Percentiles rank a stretch among this genome's conserved stretches.
Evolutionary conservation across 2,797 vertebrate genomes (phyloP).

Genomic region (Sebastes alutus): DNA sequence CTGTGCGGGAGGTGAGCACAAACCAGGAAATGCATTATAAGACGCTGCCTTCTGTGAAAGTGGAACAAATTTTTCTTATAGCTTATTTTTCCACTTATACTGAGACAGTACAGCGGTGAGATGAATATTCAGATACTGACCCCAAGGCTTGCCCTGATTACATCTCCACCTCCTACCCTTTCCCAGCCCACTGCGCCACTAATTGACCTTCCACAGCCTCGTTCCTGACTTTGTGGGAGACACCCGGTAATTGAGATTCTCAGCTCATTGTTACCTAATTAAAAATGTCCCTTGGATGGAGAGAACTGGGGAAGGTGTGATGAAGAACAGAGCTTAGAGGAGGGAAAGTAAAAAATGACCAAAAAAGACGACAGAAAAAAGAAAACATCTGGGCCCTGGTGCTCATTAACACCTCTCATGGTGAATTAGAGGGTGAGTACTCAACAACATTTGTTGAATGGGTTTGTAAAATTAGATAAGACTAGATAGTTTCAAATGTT

Average conservation of each 20-base stretch:
- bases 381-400: constrained; percentile 35
- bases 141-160: constrained; percentile 5
- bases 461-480: background rate
- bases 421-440: background rate
- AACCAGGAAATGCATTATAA: constrained; percentile 9
- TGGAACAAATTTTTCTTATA: background rate
- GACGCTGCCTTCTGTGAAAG: background rate
- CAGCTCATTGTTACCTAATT: constrained; percentile 71
- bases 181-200: background rate
- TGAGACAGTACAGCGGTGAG: background rate
- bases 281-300: constrained; percentile 40
- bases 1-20: background rate
- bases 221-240: constrained; percentile 65
- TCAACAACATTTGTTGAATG: background rate
- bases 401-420: constrained; percentile 49
- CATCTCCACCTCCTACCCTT: background rate
- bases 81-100: background rate
- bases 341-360: constrained; percentile 14
- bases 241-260: constrained; percentile 66
- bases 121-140: constrained; percentile 31
- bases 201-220: constrained; percentile 1
- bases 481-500: background rate
- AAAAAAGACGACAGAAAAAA: background rate
- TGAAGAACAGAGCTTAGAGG: constrained; percentile 1
- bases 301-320: constrained; percentile 17